phyloP scores from a whole-genome alignment of 2,888 invertebrate species.

The Kryphioiulus occultus region DNA sequence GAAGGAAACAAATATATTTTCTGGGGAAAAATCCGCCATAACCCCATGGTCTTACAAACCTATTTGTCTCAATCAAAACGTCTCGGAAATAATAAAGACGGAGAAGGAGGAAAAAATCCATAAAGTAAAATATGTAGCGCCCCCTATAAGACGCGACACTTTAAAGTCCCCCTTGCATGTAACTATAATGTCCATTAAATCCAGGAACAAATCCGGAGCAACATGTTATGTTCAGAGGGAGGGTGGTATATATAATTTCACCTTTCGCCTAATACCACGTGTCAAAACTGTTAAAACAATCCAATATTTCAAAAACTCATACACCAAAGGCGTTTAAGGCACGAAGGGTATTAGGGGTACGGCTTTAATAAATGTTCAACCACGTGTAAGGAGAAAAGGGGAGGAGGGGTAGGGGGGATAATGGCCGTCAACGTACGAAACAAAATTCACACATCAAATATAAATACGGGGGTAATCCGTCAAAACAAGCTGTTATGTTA shows the following conservation, averaged over 20 bases:
- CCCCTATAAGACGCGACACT: not conserved
- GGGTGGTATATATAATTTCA: not conserved
- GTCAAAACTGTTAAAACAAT: not conserved
- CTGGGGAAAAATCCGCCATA: not conserved
- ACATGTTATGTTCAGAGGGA: not conserved
- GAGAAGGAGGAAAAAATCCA: not conserved
- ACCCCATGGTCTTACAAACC: not conserved
- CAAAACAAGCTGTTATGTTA: not conserved
- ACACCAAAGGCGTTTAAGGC: not conserved
- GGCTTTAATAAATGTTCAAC: not conserved
- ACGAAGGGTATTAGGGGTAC: not conserved
- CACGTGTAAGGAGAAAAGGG: not conserved
- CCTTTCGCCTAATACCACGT: slow-evolving; percentile 23
- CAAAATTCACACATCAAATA: slow-evolving; percentile 23
- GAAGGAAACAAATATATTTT: not conserved
- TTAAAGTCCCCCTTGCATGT: not conserved
- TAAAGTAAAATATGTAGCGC: slow-evolving; percentile 13
- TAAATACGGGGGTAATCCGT: not conserved
- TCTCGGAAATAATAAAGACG: slow-evolving; percentile 9
- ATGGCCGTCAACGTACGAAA: not conserved
- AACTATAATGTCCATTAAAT: not conserved
- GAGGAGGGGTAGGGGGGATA: not conserved
- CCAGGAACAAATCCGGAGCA: not conserved
- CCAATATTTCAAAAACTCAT: slow-evolving; percentile 20
- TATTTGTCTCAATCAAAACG: slow-evolving; percentile 16